Conservation (phyloP, 2,113 vertebrate genomes). For the Elephas maximus region DNA sequence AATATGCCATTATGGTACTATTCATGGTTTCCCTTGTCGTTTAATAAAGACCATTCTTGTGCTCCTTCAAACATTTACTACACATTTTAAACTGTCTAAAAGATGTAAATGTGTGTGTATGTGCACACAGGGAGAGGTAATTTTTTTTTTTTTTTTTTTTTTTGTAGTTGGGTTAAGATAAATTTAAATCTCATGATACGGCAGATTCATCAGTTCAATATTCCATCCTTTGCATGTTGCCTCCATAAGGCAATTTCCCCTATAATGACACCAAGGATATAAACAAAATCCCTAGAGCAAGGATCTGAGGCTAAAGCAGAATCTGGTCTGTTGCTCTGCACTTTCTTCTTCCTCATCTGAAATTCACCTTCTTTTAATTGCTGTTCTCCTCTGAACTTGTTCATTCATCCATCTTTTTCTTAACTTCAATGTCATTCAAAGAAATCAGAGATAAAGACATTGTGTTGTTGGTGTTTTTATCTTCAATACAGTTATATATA, state of each 20-base stretch:
- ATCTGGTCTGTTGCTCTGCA: constrained; percentile 90
- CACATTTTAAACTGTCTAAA: constrained; percentile 86
- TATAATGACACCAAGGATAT: constrained; percentile 92
- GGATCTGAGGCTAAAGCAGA: constrained; percentile 87
- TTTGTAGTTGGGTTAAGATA: constrained; percentile 87
- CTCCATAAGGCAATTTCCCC: constrained; percentile 94
- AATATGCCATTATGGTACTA: constrained; percentile 85
- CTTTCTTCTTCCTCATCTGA: constrained; percentile 92
- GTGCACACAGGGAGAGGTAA: constrained; percentile 86
- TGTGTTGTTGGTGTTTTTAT: constrained; percentile 91
- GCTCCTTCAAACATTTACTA: constrained; percentile 71
- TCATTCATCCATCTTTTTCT: constrained; percentile 94
- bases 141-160: constrained; percentile 90
- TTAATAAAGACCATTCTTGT: constrained; percentile 79
- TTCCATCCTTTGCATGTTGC: constrained; percentile 90
- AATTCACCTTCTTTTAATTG: constrained; percentile 93
- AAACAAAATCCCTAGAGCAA: constrained; percentile 93
- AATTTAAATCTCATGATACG: constrained; percentile 92
- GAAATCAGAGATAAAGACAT: constrained; percentile 93
- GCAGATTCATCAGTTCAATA: constrained; percentile 90
- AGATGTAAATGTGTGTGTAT: not conserved
- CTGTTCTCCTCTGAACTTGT: constrained; percentile 95
- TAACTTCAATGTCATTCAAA: constrained; percentile 93
- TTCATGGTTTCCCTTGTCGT: constrained; percentile 77
- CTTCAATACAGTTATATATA: constrained; percentile 92